phyloP scores from a whole-genome alignment of 2,113 vertebrate species.

The Siniperca knerii region DNA sequence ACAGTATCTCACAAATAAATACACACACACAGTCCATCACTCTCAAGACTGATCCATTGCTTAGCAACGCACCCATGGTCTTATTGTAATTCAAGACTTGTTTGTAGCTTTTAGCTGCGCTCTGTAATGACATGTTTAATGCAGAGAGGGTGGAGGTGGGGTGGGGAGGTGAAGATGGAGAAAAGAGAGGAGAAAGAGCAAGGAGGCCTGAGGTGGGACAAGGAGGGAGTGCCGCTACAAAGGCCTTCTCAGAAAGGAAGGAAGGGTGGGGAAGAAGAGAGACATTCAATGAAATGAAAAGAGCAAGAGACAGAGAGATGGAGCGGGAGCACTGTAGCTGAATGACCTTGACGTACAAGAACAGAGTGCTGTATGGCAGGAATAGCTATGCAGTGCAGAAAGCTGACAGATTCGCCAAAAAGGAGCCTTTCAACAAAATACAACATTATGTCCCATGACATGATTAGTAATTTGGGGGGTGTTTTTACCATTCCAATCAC shows the following conservation, averaged over 20 bases:
- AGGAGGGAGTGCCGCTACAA: constrained; percentile 59
- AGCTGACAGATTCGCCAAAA: constrained; percentile 13
- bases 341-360: constrained; percentile 70
- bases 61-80: constrained; percentile 86
- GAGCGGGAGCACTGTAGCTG: constrained; percentile 28
- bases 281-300: constrained; percentile 55
- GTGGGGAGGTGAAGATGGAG: constrained; percentile 24
- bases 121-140: constrained; percentile 90
- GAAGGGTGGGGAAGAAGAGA: constrained; percentile 32
- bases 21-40: constrained; percentile 36
- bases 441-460: constrained; percentile 11
- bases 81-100: constrained; percentile 90
- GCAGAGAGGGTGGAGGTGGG: constrained; percentile 76
- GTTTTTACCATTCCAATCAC: constrained; percentile 50
- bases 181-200: constrained; percentile 56
- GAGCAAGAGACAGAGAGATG: constrained; percentile 22
- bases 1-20: constrained; percentile 57
- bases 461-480: constrained; percentile 45
- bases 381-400: constrained; percentile 37
- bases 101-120: constrained; percentile 89
- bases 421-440: constrained; percentile 43
- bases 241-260: constrained; percentile 44
- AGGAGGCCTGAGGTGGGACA: constrained; percentile 62
- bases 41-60: constrained; percentile 84
- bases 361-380: constrained; percentile 30